These are phyloP conservation scores for Sphaerophoria rueppellii DNA, from an alignment of 2,888 invertebrate genomes.

Conservation along the genomic window DNA sequence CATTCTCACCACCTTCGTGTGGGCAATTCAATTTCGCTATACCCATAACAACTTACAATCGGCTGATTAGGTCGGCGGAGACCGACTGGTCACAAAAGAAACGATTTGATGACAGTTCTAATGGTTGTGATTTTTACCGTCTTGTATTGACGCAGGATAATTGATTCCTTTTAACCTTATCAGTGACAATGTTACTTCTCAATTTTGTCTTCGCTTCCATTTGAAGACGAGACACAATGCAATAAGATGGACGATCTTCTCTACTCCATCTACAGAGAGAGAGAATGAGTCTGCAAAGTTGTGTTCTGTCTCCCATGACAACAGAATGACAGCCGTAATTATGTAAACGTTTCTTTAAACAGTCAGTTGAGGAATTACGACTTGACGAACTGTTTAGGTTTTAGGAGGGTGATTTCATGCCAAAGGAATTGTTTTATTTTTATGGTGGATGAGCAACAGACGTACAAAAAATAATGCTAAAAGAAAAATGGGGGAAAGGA, in stretches of 20 bases:
- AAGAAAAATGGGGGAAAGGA: conserved; percentile 40
- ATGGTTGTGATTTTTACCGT: neutral
- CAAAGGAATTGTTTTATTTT: conserved; percentile 62
- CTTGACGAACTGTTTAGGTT: conserved; percentile 20
- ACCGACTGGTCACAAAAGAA: conserved; percentile 9
- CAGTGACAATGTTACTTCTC: conserved; percentile 62
- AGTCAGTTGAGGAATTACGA: conserved; percentile 15
- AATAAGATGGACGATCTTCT: no score
- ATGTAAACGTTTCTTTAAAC: conserved; percentile 69
- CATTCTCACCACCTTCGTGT: conserved; percentile 72
- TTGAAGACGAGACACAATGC: no score
- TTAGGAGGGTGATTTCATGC: conserved; percentile 45
- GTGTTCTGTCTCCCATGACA: conserved; percentile 72
- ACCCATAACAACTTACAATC: conserved; percentile 3
- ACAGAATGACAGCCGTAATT: conserved; percentile 66
- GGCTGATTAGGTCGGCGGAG: conserved; percentile 42
- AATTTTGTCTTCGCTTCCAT: conserved; percentile 22
- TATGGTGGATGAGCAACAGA: conserved; percentile 55
- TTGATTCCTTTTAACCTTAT: conserved; percentile 67
- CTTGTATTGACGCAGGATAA: conserved; percentile 58
- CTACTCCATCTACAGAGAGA: no score
- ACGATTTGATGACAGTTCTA: conserved; percentile 4
- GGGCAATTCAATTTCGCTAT: conserved; percentile 66
- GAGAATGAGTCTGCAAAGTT: no score
- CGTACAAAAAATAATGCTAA: neutral